A percentile compares a stretch with the other conserved stretches of the same genome.
Conservation (phyloP, 2,888 invertebrate genomes). For the Microctonus brassicae region DNA sequence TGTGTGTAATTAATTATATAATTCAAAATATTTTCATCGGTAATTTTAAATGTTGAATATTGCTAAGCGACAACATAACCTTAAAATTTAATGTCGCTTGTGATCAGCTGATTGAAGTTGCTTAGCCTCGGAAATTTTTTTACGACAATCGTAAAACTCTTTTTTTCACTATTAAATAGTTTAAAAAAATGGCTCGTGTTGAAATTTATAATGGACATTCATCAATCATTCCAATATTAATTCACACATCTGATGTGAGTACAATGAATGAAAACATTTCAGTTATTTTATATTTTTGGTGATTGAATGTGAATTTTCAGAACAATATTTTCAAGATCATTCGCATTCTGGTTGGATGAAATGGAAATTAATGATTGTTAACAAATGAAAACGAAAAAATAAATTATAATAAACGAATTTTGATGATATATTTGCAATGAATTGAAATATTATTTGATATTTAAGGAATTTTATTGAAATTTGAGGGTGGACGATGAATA, state of each 20-base stretch:
- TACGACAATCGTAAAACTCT: neutral
- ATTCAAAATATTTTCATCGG: neutral
- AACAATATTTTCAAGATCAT: too few species aligned
- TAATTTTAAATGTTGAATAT: neutral
- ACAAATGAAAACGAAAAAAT: too few species aligned
- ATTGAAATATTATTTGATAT: too few species aligned
- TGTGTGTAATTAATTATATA: too few species aligned
- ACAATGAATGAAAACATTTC: neutral
- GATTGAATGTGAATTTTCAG: neutral
- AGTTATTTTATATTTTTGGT: neutral
- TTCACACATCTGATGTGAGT: neutral
- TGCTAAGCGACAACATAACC: neutral
- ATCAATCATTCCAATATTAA: neutral
- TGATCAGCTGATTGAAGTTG: neutral
- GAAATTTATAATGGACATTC: constrained; percentile 39
- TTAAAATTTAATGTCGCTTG: neutral
- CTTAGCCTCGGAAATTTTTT: neutral
- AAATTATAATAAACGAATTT: too few species aligned
- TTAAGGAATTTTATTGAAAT: too few species aligned
- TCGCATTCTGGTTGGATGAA: too few species aligned
- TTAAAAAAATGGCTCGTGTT: constrained; percentile 47
- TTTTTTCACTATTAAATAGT: too few species aligned
- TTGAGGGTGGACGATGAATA: too few species aligned
- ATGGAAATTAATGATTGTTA: too few species aligned
- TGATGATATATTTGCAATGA: too few species aligned